phyloP scores from a whole-genome alignment of 2,888 invertebrate genomes.

The Apamea sordens region DNA sequence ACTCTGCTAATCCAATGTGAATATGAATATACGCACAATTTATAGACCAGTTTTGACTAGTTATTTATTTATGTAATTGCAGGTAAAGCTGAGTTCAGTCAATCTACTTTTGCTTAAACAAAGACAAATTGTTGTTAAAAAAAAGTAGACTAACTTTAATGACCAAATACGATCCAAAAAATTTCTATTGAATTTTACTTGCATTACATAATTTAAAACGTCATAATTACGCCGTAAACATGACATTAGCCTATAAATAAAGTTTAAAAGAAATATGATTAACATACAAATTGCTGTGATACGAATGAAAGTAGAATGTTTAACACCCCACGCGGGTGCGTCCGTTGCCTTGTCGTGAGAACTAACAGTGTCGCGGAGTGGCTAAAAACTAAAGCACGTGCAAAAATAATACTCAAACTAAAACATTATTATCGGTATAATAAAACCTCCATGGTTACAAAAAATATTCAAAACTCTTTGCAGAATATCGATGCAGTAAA shows the following conservation, averaged over 20 bases:
- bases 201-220: slow-evolving; percentile 41
- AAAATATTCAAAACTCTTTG: slow-evolving; percentile 14
- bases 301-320: slow-evolving; percentile 80
- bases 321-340: slow-evolving; percentile 74
- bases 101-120: too few relatives aligned
- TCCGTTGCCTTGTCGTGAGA: slow-evolving; percentile 72
- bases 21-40: background rate
- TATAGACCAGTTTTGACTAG: background rate
- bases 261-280: slow-evolving; percentile 54
- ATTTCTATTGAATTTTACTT: background rate
- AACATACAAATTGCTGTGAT: slow-evolving; percentile 54
- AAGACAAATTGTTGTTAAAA: background rate
- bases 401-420: slow-evolving; percentile 54
- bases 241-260: slow-evolving; percentile 67
- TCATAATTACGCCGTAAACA: slow-evolving; percentile 40
- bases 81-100: background rate
- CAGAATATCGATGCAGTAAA: slow-evolving; percentile 4
- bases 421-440: slow-evolving; percentile 3
- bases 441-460: slow-evolving; percentile 25
- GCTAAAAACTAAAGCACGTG: slow-evolving; percentile 82
- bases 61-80: background rate
- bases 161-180: background rate
- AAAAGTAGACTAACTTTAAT: background rate
- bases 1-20: background rate
- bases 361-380: slow-evolving; percentile 79